Evolutionary conservation across 1,140 invertebrate genomes (phyloP).

Genomic region (Battus philenor): DNA sequence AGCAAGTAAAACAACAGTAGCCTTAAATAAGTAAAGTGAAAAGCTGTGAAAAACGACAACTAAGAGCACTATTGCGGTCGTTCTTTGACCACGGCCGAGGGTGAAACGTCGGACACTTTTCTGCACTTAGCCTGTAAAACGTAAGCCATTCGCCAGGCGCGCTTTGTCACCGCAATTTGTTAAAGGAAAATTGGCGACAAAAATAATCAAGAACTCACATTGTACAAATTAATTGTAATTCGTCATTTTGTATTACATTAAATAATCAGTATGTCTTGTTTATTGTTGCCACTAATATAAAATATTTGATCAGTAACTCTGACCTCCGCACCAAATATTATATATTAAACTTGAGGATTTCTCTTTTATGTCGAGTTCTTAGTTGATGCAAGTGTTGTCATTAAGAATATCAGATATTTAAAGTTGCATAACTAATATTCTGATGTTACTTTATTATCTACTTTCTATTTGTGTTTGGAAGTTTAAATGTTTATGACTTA

Average conservation of each 20-base stretch:
- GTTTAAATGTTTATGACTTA: no score
- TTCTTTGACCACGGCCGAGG: constrained; percentile 32
- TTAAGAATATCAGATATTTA: no score
- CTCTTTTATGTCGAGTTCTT: no score
- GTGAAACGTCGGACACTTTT: constrained; percentile 37
- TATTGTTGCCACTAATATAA: no score
- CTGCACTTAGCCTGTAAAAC: constrained; percentile 38
- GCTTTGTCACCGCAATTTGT: constrained; percentile 8
- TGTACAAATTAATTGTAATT: not conserved
- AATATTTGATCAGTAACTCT: no score
- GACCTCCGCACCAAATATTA: no score
- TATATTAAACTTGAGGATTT: no score
- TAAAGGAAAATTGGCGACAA: not conserved
- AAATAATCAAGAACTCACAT: not conserved
- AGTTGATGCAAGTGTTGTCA: no score
- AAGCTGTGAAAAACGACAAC: constrained; percentile 34
- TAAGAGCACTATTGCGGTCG: constrained; percentile 29
- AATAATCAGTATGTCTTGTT: not conserved
- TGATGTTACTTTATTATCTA: no score
- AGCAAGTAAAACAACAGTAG: not conserved
- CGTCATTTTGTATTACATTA: not conserved
- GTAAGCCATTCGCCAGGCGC: not conserved
- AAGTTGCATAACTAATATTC: no score
- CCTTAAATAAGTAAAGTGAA: constrained; percentile 13
- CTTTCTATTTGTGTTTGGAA: no score